Evolutionary conservation across 2,113 vertebrate species (phyloP).

Genomic region (Bubo bubo): DNA sequence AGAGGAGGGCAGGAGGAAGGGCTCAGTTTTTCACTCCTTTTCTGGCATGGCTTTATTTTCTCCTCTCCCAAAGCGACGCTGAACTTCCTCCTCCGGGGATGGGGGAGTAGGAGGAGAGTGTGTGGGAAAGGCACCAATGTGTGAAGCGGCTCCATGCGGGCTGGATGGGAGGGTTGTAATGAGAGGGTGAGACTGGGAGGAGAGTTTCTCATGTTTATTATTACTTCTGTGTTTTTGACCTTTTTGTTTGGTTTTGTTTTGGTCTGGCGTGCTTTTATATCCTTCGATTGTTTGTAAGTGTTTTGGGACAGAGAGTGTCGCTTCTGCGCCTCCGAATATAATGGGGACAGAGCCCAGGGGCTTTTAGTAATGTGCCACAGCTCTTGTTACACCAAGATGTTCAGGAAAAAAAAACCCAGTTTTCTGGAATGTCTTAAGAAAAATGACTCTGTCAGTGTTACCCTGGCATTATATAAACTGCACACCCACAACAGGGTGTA

Average conservation of each 20-base stretch:
- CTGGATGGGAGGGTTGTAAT: neutral
- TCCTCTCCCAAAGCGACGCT: neutral
- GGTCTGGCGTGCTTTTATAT: neutral
- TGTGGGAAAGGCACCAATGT: neutral
- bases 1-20: neutral
- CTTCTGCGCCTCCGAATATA: neutral
- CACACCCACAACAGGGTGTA: neutral
- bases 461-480: neutral
- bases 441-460: neutral
- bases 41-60: neutral
- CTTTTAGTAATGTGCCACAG: neutral
- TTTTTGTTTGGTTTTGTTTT: neutral
- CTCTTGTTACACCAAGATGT: neutral
- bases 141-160: neutral
- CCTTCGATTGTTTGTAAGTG: neutral
- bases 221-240: constrained; percentile 6
- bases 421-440: neutral
- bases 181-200: neutral
- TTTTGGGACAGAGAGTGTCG: neutral
- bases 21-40: neutral
- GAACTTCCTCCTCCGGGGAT: neutral
- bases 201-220: neutral
- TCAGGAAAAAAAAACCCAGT: neutral
- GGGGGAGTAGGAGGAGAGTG: neutral
- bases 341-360: neutral